phyloP scores from a whole-genome alignment of 2,888 invertebrate species.

The Seira sanloemensis region DNA sequence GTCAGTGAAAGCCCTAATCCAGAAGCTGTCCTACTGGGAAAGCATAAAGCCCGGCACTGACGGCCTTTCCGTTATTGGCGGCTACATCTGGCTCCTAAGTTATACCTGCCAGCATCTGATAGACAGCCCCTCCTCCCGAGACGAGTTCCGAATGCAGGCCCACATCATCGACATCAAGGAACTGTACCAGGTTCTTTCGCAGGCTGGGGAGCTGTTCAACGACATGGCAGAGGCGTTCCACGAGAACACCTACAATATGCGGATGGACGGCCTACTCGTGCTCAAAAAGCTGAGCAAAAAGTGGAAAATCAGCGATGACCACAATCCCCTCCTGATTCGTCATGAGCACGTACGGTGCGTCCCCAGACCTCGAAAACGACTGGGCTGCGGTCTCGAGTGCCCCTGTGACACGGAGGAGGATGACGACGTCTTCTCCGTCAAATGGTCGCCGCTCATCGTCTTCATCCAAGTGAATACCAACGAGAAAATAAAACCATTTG shows the following conservation, averaged over 20 bases:
- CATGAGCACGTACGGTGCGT: conserved; percentile 1
- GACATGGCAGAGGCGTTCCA: conserved; percentile 44
- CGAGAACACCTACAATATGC: conserved; percentile 34
- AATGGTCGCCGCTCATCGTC: conserved; percentile 53
- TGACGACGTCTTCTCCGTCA: conserved; percentile 57
- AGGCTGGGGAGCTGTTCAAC: conserved; percentile 53
- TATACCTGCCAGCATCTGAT: conserved; percentile 54
- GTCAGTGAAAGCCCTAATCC: conserved; percentile 47
- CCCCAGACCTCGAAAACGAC: conserved; percentile 32
- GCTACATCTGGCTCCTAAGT: conserved; percentile 62
- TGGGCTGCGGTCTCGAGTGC: conserved; percentile 29
- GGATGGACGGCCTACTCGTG: conserved; percentile 37
- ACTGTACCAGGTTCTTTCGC: conserved; percentile 45
- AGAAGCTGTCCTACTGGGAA: conserved; percentile 59
- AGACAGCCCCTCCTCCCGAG: conserved; percentile 30
- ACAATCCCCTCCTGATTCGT: conserved; percentile 38
- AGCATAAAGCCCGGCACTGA: conserved; percentile 58
- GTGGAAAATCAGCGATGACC: conserved; percentile 25
- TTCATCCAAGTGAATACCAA: conserved; percentile 3
- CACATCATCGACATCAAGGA: conserved; percentile 23
- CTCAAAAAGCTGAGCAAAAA: conserved; percentile 33
- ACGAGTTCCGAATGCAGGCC: conserved; percentile 18
- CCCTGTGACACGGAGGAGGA: conserved; percentile 41
- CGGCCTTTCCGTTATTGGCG: conserved; percentile 53
- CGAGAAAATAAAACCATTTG: conserved; percentile 20